A percentile compares a stretch with the other conserved stretches of the same genome.
These are phyloP conservation scores for Pelosia muscerda DNA, from an alignment of 2,888 invertebrate genomes.

Conservation along the genomic window DNA sequence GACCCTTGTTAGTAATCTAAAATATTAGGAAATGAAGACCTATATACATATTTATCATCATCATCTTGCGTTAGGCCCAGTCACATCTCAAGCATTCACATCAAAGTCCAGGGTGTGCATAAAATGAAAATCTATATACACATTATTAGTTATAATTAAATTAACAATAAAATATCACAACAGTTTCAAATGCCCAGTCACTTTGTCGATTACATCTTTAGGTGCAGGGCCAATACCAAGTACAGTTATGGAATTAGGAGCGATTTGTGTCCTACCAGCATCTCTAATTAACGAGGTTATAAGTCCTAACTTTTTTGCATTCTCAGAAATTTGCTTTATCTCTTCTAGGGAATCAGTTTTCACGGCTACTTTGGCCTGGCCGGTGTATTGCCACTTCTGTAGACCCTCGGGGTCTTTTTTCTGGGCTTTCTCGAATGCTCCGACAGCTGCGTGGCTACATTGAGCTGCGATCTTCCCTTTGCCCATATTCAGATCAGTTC, in stretches of 20 bases:
- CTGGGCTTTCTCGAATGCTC: constrained; percentile 91
- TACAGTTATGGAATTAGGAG: constrained; percentile 95
- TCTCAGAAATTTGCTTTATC: constrained; percentile 89
- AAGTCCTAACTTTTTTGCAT: constrained; percentile 90
- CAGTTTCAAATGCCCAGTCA: constrained; percentile 95
- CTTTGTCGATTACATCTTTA: constrained; percentile 90
- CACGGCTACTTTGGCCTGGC: constrained; percentile 96
- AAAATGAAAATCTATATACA: neutral
- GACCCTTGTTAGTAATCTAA: no score
- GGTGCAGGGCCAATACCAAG: constrained; percentile 97
- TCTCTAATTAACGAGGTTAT: constrained; percentile 93
- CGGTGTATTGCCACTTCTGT: constrained; percentile 87
- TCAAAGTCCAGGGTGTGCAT: no score
- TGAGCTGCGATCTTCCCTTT: constrained; percentile 98
- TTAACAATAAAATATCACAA: constrained; percentile 81
- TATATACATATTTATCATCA: no score
- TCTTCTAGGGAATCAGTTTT: constrained; percentile 92
- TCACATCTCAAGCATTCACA: no score
- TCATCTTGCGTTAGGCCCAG: no score
- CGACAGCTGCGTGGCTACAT: constrained; percentile 97
- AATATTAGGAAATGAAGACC: no score
- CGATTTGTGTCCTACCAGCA: constrained; percentile 97
- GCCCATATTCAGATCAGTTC: constrained; percentile 97
- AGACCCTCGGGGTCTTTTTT: constrained; percentile 88
- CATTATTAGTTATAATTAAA: constrained; percentile 1